Percentiles rank a stretch among this genome's conserved stretches.
Conservation (phyloP, 2,797 vertebrate species). For the Acanthiza pusilla region DNA sequence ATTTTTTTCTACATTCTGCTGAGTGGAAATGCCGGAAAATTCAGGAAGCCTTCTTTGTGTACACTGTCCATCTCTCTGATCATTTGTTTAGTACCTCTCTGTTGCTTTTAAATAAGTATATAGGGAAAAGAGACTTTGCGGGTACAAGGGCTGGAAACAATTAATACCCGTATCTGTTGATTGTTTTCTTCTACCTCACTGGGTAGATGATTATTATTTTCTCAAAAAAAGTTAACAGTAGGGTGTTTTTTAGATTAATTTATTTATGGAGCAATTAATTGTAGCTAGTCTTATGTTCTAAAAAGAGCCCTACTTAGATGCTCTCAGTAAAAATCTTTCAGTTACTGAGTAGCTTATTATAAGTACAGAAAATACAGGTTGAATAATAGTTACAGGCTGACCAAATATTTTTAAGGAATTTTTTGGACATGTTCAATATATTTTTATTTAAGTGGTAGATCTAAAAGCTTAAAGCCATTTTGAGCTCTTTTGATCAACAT, state of each 20-base stretch:
- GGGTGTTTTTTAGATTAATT: not conserved
- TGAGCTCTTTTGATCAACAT: not conserved
- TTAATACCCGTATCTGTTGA: accelerated
- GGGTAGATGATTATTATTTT: not conserved
- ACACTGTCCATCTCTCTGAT: not conserved
- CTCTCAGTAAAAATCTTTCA: not conserved
- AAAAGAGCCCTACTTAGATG: not conserved
- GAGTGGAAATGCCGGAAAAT: not conserved
- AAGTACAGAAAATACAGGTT: not conserved
- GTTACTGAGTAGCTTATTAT: not conserved
- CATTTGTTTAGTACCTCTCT: not conserved
- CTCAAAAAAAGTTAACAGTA: not conserved
- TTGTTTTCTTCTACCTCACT: not conserved
- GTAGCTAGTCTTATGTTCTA: not conserved
- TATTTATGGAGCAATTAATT: not conserved
- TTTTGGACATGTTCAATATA: not conserved
- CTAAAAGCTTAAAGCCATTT: not conserved
- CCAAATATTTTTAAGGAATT: not conserved
- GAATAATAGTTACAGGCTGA: not conserved
- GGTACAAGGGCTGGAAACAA: not conserved
- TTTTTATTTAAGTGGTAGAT: not conserved
- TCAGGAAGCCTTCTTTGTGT: not conserved
- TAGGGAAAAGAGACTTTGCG: not conserved
- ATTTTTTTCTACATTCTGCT: not conserved
- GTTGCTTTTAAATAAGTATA: not conserved